Evolutionary conservation across 2,888 invertebrate species (phyloP).

Genomic region (Pachycephus smyrnensis): DNA sequence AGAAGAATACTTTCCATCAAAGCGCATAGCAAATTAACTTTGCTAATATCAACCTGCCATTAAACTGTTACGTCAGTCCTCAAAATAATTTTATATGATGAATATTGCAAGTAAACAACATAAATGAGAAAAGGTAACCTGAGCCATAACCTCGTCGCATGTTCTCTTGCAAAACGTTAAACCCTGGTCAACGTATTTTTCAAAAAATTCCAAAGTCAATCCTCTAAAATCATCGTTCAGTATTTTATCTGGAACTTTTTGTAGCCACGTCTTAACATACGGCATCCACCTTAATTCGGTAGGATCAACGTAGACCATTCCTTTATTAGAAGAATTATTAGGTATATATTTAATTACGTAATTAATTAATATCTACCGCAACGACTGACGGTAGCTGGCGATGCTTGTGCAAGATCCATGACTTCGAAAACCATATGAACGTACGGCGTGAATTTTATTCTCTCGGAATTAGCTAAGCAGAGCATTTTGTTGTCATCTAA

Average conservation of each 20-base stretch:
- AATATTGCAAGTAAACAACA: neutral
- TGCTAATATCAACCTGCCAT: slow-evolving; percentile 83
- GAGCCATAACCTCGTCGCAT: slow-evolving; percentile 80
- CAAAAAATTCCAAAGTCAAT: slow-evolving; percentile 77
- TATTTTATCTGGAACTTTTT: slow-evolving; percentile 69
- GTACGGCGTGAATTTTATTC: slow-evolving; percentile 89
- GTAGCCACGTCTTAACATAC: slow-evolving; percentile 82
- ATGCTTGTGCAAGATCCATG: slow-evolving; percentile 85
- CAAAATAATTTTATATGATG: slow-evolving; percentile 11
- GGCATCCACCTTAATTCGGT: slow-evolving; percentile 86
- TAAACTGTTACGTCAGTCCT: slow-evolving; percentile 7
- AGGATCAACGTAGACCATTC: slow-evolving; percentile 93
- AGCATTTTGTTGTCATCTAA: slow-evolving; percentile 95
- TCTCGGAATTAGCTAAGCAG: slow-evolving; percentile 90
- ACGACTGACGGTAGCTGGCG: slow-evolving; percentile 88
- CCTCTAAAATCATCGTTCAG: slow-evolving; percentile 72
- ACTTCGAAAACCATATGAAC: slow-evolving; percentile 92
- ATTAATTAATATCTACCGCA: slow-evolving; percentile 51
- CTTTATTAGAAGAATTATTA: slow-evolving; percentile 63
- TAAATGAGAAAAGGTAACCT: slow-evolving; percentile 69
- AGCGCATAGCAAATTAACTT: slow-evolving; percentile 80
- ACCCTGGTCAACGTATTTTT: slow-evolving; percentile 75
- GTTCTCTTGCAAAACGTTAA: slow-evolving; percentile 76
- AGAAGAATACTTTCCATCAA: slow-evolving; percentile 78
- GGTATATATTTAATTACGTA: slow-evolving; percentile 63